phyloP scores from a whole-genome alignment of 2,113 vertebrate species.

The Romanogobio albipinnatus region DNA sequence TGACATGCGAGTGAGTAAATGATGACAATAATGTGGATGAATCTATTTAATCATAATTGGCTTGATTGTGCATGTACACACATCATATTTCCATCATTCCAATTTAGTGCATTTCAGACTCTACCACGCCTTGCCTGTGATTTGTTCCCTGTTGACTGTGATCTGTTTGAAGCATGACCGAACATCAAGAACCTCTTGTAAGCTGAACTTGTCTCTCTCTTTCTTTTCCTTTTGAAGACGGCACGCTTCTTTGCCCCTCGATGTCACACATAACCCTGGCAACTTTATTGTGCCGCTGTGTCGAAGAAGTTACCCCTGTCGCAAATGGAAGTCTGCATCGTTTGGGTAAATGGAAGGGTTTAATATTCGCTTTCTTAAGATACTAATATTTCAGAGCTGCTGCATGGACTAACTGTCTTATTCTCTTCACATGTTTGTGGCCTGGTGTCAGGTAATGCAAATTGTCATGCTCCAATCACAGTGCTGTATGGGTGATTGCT shows the following conservation, averaged over 20 bases:
- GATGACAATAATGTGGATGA: neutral
- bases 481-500: neutral
- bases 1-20: neutral
- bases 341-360: constrained; percentile 74
- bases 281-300: constrained; percentile 67
- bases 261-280: constrained; percentile 72
- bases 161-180: constrained; percentile 42
- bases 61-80: constrained; percentile 10
- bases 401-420: constrained; percentile 31
- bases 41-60: constrained; percentile 12
- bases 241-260: constrained; percentile 71
- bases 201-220: constrained; percentile 56
- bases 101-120: constrained; percentile 16
- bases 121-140: neutral
- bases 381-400: constrained; percentile 12
- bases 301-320: constrained; percentile 76
- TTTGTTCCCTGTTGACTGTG: constrained; percentile 10
- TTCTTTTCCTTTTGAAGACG: constrained; percentile 66
- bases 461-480: neutral
- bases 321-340: constrained; percentile 79
- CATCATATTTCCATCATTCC: constrained; percentile 10
- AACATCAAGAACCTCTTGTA: constrained; percentile 9
- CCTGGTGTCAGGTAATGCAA: constrained; percentile 4
- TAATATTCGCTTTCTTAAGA: constrained; percentile 39
- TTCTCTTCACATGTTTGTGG: constrained; percentile 4